phyloP scores from a whole-genome alignment of 2,888 invertebrate genomes.

The Pristionchus exspectatus region DNA sequence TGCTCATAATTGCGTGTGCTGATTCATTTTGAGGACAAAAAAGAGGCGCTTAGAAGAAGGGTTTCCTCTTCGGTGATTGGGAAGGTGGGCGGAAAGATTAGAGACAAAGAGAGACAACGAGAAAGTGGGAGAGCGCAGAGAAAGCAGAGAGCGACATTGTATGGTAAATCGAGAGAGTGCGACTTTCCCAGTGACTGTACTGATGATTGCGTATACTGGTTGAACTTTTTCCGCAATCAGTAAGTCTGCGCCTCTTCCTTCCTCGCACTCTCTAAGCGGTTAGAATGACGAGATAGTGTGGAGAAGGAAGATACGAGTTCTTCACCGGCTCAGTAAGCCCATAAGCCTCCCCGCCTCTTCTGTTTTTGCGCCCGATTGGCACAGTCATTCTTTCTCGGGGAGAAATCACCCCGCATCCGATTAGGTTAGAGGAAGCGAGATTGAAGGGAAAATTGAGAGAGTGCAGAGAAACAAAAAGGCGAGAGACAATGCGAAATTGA shows the following conservation, averaged over 20 bases:
- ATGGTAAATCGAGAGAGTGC: background rate
- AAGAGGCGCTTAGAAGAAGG: background rate
- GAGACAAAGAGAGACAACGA: background rate
- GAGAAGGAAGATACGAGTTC: background rate
- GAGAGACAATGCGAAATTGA: background rate
- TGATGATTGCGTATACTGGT: background rate
- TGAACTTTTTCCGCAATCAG: background rate
- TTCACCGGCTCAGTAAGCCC: background rate
- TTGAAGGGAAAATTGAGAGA: background rate
- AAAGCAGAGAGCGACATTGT: background rate
- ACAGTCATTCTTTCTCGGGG: constrained; percentile 4
- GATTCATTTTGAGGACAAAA: background rate
- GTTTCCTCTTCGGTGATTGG: background rate
- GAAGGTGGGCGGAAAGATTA: background rate
- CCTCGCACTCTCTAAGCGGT: constrained; percentile 30
- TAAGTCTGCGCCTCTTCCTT: background rate
- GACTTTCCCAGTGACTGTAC: background rate
- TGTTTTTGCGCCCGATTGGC: background rate
- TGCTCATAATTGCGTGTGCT: constrained; percentile 8
- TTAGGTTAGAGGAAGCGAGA: background rate
- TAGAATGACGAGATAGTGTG: background rate
- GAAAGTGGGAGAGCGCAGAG: background rate
- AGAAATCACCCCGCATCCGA: background rate
- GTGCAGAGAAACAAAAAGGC: background rate
- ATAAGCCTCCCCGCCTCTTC: background rate